These are phyloP conservation scores for Microplitis deprimator DNA, from an alignment of 2,888 invertebrate species.

Conservation along the genomic window DNA sequence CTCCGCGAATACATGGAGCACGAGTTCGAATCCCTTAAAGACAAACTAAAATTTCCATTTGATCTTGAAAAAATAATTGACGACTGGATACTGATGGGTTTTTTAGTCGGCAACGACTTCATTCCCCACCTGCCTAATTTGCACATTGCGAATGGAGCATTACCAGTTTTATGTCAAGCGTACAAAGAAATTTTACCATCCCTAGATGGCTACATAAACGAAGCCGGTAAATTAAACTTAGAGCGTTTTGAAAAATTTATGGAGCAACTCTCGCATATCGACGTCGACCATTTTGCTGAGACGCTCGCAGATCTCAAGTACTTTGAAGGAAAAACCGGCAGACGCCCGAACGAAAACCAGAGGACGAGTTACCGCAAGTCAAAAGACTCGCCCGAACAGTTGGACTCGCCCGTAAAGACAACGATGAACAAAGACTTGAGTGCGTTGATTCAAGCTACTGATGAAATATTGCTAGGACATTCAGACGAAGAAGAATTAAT, in stretches of 20 bases:
- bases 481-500: slow-evolving; percentile 57
- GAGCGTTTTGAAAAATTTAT: slow-evolving; percentile 88
- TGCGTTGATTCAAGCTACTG: slow-evolving; percentile 77
- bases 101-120: slow-evolving; percentile 98
- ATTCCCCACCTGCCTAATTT: slow-evolving; percentile 96
- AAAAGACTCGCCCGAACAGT: slow-evolving; percentile 53
- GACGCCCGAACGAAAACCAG: slow-evolving; percentile 72
- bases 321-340: slow-evolving; percentile 85
- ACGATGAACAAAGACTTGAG: slow-evolving; percentile 73
- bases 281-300: slow-evolving; percentile 83
- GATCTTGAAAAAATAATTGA: slow-evolving; percentile 94
- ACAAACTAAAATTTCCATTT: slow-evolving; percentile 80
- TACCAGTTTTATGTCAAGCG: slow-evolving; percentile 88
- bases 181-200: slow-evolving; percentile 90
- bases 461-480: slow-evolving; percentile 74
- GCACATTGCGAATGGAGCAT: slow-evolving; percentile 91
- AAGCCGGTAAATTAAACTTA: slow-evolving; percentile 87
- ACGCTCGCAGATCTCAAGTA: slow-evolving; percentile 87
- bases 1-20: slow-evolving; percentile 93
- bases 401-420: slow-evolving; percentile 50
- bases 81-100: slow-evolving; percentile 98
- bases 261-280: slow-evolving; percentile 81
- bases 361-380: slow-evolving; percentile 71
- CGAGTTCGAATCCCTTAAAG: slow-evolving; percentile 85
- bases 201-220: slow-evolving; percentile 95